A percentile compares a stretch with the other conserved stretches of the same genome.
Conservation (phyloP, 2,797 vertebrate genomes). For the Capromys pilorides region DNA sequence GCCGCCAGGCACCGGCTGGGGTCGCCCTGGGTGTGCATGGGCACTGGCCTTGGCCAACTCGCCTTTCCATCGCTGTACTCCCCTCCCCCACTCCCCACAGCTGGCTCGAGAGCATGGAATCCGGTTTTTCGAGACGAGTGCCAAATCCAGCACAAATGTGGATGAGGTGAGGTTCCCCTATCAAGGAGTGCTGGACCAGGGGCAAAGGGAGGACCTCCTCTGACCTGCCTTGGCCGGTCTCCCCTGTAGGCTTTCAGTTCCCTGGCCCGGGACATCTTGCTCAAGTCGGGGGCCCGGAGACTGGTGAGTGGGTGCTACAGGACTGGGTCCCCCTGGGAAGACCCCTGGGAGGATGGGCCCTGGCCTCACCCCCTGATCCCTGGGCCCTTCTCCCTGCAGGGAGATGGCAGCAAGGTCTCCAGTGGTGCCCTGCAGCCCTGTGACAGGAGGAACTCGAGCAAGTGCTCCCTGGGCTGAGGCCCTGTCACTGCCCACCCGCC, state of each 20-base stretch:
- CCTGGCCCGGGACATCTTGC: constrained; percentile 93
- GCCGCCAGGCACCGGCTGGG: rapidly evolving
- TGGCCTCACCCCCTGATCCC: neutral
- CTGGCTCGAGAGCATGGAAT: constrained; percentile 94
- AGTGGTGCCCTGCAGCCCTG: constrained; percentile 71
- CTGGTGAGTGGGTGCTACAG: constrained; percentile 69
- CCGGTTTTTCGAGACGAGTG: constrained; percentile 96
- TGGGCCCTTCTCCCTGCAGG: constrained; percentile 67
- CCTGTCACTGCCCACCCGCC: neutral
- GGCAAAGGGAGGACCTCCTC: neutral
- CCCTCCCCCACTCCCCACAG: constrained; percentile 80
- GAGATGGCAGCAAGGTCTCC: constrained; percentile 65
- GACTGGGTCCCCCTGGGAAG: neutral
- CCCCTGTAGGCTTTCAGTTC: constrained; percentile 89
- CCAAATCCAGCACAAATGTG: constrained; percentile 95
- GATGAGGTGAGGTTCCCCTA: constrained; percentile 89
- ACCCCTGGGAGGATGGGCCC: neutral
- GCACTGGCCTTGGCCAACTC: neutral
- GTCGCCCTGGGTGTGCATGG: rapidly evolving
- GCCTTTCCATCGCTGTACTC: neutral
- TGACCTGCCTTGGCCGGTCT: neutral
- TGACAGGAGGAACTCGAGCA: constrained; percentile 75
- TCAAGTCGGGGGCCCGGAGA: constrained; percentile 83
- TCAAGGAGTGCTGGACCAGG: neutral
- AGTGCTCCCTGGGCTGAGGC: constrained; percentile 77